Base-by-base conservation (phyloP, 2,888 invertebrate species). In the Clepsis dumicolana region DNA sequence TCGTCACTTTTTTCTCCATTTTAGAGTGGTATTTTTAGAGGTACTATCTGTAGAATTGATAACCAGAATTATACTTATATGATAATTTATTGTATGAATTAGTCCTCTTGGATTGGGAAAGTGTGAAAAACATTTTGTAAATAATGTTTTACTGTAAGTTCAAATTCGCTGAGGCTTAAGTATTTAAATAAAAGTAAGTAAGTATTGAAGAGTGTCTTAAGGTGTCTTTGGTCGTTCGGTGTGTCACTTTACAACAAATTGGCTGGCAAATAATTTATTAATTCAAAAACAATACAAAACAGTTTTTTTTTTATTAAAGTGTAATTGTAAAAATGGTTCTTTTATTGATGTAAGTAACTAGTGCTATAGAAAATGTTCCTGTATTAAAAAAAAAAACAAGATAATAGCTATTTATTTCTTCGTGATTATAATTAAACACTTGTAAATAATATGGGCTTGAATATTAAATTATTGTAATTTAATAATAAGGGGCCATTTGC, bases 321-420 rank as follows among this genome's bases (percentile, higher is more conserved):
- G 48, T 48, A 7, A 16, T 10, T 12, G 21, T 12, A 21, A 48
- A 21, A 44, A 44, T 16, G 7, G 7, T 7, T 1, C 1, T 56
- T 10, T 35, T 12, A 41, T 56, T 5, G 14, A 61, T 0, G 21
- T 16, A 56, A 38, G 24, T 52, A 53, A 59, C 32, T 53, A 66
- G 53, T 66, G 61, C 48, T 66, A 66, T 56, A 63, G 8, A 62
- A 65, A 70, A 65, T 57, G 65, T 65, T 63, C 62, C 57, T 65
- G 48, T 52, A 48, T 60, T 60, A 60, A 35, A 65, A 44, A 35
- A 32, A 44, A 61, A 29, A 44, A 2, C 16, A 48, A n/a, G 1
- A 21, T 3, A 21, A 63, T 57, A 67, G 52, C 7, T 67, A 67
- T 67, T 67, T 67, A 67, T 67, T 67, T 52, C 21, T 63, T 14